phyloP scores from a whole-genome alignment of 2,888 invertebrate genomes.

The Eupithecia pulchellata region DNA sequence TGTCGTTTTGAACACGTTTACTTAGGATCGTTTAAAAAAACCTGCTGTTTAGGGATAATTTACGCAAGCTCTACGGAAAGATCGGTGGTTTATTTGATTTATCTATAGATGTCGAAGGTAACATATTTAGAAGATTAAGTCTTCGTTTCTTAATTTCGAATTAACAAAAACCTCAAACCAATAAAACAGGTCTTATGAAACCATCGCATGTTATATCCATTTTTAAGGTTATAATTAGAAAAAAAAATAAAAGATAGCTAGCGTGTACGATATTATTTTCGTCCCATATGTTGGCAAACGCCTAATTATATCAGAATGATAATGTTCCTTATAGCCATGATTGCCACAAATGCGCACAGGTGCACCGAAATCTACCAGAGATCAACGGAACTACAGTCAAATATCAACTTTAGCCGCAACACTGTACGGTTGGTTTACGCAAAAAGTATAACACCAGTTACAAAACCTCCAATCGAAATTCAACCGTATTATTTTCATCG shows the following conservation, averaged over 20 bases:
- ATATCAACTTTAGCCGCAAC: conserved; percentile 12
- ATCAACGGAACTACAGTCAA: conserved; percentile 10
- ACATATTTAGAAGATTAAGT: no score
- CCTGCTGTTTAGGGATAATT: not conserved
- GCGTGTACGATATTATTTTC: conserved; percentile 3
- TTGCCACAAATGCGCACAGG: conserved; percentile 29
- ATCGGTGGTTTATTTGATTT: not conserved
- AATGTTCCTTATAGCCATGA: conserved; percentile 27
- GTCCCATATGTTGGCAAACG: conserved; percentile 16
- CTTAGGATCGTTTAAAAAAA: conserved; percentile 3
- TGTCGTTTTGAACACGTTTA: not conserved
- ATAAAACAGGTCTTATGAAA: not conserved
- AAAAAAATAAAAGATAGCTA: not conserved
- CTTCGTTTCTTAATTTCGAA: no score
- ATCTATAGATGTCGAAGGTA: not conserved
- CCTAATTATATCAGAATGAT: conserved; percentile 23
- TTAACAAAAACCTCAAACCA: not conserved
- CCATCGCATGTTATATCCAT: not conserved
- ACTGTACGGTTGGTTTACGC: not conserved
- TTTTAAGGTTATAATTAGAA: not conserved
- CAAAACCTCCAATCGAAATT: conserved; percentile 16
- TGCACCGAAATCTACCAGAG: conserved; percentile 19
- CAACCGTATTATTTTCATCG: conserved; percentile 13
- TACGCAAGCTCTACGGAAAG: not conserved
- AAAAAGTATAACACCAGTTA: not conserved